Evolutionary conservation across 2,113 vertebrate species (phyloP).

Genomic region (Hylia prasina): DNA sequence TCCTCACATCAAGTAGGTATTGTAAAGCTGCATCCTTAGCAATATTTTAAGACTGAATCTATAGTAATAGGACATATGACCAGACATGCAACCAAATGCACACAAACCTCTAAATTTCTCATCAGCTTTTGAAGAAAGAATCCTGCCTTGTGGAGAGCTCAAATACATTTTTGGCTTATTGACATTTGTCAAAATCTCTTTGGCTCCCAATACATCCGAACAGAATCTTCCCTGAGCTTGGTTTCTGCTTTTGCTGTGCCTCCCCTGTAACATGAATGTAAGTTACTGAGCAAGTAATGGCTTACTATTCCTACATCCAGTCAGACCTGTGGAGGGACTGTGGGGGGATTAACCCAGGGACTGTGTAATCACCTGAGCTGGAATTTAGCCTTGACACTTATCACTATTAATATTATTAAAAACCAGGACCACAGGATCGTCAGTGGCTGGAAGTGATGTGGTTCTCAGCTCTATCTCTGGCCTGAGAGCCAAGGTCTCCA

Average conservation of each 20-base stretch:
- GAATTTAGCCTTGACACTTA: background rate
- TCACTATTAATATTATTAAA: background rate
- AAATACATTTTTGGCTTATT: background rate
- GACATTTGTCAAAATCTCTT: background rate
- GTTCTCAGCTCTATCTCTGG: background rate
- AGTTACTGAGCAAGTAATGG: background rate
- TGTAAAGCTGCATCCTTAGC: conserved; percentile 1
- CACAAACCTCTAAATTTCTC: background rate
- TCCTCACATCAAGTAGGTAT: background rate
- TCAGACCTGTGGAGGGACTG: background rate
- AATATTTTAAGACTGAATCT: conserved; percentile 1
- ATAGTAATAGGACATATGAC: background rate
- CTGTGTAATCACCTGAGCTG: background rate
- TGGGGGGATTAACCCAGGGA: background rate
- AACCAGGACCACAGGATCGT: background rate
- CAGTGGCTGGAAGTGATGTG: background rate
- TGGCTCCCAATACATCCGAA: background rate
- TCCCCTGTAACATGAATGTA: background rate
- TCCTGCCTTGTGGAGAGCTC: background rate
- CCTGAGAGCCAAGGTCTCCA: background rate
- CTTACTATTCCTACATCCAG: background rate
- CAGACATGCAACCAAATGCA: background rate
- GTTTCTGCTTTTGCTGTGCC: background rate
- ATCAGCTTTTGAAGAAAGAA: background rate
- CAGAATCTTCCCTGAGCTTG: background rate